Evolutionary conservation across 2,797 vertebrate genomes (phyloP).

Genomic region (Aulostomus chinensis): DNA sequence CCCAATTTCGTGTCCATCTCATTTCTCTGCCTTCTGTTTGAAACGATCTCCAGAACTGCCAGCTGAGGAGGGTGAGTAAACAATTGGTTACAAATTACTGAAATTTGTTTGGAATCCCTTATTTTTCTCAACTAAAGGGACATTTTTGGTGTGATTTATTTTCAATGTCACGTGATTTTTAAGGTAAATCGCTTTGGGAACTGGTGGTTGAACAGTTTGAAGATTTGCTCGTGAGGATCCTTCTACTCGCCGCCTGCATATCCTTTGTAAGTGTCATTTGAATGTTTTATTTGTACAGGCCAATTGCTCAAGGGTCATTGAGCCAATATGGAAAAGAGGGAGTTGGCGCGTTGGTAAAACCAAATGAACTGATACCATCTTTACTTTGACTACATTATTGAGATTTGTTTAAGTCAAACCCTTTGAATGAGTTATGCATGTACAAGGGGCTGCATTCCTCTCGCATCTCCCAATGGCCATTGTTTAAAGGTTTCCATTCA

Average conservation of each 20-base stretch:
- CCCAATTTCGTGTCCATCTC: not conserved
- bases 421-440: too few relatives aligned
- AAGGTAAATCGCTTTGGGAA: conserved; percentile 96
- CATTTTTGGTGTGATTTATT: not conserved
- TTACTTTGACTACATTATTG: too few relatives aligned
- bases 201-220: conserved; percentile 98
- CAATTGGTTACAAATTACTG: not conserved
- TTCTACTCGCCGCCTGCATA: conserved; percentile 97
- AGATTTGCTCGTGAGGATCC: conserved; percentile 97
- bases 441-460: too few relatives aligned
- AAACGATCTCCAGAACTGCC: conserved; percentile 87
- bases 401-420: too few relatives aligned
- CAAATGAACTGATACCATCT: too few relatives aligned
- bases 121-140: not conserved
- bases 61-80: conserved; percentile 92
- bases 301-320: too few relatives aligned
- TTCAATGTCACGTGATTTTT: too few relatives aligned
- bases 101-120: not conserved
- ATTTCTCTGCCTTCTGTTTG: conserved; percentile 39
- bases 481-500: too few relatives aligned
- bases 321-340: too few relatives aligned
- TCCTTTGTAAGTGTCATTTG: conserved; percentile 94
- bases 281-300: not conserved
- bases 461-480: too few relatives aligned
- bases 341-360: too few relatives aligned